Evolutionary conservation across 2,113 vertebrate genomes (phyloP).

Genomic region (Marmota monax): DNA sequence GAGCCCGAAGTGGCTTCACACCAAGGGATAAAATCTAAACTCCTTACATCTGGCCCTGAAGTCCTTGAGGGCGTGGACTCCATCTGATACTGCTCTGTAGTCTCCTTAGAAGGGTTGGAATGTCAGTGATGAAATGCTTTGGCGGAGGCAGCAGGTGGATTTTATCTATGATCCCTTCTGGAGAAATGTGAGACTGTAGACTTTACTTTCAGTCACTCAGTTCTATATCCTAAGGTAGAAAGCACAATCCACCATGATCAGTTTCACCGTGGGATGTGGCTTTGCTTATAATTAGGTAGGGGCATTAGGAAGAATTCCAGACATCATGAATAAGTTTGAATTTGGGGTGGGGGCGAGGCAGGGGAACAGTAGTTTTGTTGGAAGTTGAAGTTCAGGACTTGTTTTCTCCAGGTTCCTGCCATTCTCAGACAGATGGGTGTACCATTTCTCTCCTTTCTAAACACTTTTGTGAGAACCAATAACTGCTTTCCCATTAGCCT

Average conservation of each 20-base stretch:
- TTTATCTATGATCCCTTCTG: neutral
- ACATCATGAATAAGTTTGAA: neutral
- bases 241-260: neutral
- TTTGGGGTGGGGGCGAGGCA: neutral
- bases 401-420: neutral
- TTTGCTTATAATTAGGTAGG: neutral
- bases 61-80: neutral
- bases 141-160: neutral
- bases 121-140: neutral
- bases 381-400: neutral
- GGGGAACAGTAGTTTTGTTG: neutral
- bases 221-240: neutral
- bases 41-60: neutral
- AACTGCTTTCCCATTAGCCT: neutral
- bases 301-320: neutral
- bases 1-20: neutral
- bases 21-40: neutral
- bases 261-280: neutral
- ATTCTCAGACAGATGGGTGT: neutral
- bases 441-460: neutral
- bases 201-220: neutral
- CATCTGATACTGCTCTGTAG: neutral
- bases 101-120: neutral
- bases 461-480: neutral
- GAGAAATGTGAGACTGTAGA: neutral